Evolutionary conservation across 1,140 invertebrate genomes (phyloP).

Genomic region (Copidosoma floridanum): DNA sequence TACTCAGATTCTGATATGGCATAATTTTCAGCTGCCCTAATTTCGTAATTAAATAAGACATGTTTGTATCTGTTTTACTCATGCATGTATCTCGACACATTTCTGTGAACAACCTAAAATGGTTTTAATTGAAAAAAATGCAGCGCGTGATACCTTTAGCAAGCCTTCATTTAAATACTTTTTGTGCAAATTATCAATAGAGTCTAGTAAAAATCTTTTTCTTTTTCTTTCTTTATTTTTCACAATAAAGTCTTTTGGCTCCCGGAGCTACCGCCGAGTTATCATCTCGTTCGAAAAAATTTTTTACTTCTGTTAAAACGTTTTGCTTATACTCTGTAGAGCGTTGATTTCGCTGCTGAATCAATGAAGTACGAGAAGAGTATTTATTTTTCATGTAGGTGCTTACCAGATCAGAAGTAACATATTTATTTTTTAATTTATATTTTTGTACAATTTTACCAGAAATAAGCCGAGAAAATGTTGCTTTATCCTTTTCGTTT

Average conservation of each 20-base stretch:
- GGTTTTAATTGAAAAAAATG: conserved; percentile 26
- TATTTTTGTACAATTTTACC: conserved; percentile 1
- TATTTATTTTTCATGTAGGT: neutral
- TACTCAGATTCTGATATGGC: conserved; percentile 14
- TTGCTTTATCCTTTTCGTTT: neutral
- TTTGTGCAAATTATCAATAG: conserved; percentile 32
- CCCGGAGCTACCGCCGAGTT: conserved; percentile 30
- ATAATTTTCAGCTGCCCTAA: conserved; percentile 14
- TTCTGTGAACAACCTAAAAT: conserved; percentile 11
- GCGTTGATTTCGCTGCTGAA: neutral
- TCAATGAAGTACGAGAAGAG: neutral
- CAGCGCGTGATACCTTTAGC: conserved; percentile 23
- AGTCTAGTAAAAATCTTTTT: conserved; percentile 33
- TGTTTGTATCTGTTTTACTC: conserved; percentile 14
- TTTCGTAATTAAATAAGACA: conserved; percentile 7
- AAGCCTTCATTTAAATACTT: conserved; percentile 24
- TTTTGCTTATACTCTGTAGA: neutral
- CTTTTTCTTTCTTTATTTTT: conserved; percentile 31
- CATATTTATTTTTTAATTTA: neutral
- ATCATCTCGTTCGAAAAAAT: conserved; percentile 33
- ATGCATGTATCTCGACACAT: conserved; percentile 16
- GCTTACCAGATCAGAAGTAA: neutral
- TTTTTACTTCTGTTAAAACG: conserved; percentile 8
- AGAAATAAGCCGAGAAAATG: neutral
- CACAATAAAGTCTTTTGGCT: conserved; percentile 32